Conservation (phyloP, 2,888 invertebrate species). For the Spisula subtruncata region DNA sequence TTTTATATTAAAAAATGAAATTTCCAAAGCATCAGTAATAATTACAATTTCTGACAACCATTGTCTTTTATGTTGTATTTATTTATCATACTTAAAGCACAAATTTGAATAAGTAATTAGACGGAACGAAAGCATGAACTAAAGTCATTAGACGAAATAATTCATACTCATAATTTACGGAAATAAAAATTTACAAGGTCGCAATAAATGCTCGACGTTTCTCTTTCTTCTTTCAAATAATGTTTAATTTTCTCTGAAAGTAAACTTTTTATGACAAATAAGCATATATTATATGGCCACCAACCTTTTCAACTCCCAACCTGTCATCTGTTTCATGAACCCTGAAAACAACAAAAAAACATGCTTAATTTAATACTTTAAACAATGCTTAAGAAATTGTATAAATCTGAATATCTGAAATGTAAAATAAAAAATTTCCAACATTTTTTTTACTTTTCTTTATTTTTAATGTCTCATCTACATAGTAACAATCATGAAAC, state of each 20-base stretch:
- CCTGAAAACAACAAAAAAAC: not conserved
- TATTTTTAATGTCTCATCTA: no score
- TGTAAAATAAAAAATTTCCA: no score
- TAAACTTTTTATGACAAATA: not conserved
- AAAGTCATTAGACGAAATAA: not conserved
- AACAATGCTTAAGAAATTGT: not conserved
- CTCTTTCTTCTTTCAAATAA: not conserved
- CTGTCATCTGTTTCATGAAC: not conserved
- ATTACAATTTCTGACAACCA: not conserved
- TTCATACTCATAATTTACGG: not conserved
- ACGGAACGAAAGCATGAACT: not conserved
- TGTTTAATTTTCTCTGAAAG: not conserved
- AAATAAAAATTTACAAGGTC: not conserved
- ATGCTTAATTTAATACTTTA: not conserved
- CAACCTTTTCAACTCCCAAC: not conserved
- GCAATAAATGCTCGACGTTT: not conserved
- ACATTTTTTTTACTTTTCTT: no score
- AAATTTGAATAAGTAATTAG: conserved; percentile 12
- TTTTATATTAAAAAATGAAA: conserved; percentile 16
- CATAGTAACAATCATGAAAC: no score
- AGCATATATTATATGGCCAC: not conserved
- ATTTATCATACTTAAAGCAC: not conserved
- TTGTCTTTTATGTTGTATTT: not conserved
- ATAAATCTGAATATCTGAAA: not conserved
- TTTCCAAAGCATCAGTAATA: not conserved